phyloP scores from a whole-genome alignment of 2,113 vertebrate species.

The Setophaga kirtlandii region DNA sequence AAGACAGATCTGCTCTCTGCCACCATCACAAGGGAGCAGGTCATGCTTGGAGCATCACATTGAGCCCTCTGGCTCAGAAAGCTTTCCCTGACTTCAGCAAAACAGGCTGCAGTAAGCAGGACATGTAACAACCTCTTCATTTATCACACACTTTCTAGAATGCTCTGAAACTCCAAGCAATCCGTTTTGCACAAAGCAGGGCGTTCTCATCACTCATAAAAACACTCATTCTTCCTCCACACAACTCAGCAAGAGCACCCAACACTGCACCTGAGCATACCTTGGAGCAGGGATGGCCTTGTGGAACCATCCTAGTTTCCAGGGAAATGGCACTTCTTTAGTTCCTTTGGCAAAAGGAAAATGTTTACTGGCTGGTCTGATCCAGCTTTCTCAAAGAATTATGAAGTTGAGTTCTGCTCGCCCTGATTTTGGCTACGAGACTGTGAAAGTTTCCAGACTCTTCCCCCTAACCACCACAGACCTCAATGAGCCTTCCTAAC shows the following conservation, averaged over 20 bases:
- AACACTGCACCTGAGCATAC: not conserved
- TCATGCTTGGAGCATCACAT: not conserved
- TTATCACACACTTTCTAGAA: not conserved
- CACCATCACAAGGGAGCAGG: not conserved
- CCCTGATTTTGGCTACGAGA: not conserved
- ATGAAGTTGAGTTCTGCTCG: not conserved
- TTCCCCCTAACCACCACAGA: not conserved
- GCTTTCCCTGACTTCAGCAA: slow-evolving; percentile 20
- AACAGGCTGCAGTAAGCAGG: not conserved
- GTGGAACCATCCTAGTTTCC: not conserved
- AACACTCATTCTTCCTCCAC: not conserved
- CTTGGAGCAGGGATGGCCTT: not conserved
- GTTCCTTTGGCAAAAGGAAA: not conserved
- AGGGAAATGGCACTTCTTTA: not conserved
- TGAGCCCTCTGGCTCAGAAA: not conserved
- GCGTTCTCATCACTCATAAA: not conserved
- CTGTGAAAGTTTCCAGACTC: not conserved
- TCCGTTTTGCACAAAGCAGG: not conserved
- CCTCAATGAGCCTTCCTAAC: not conserved
- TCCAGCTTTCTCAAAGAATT: not conserved
- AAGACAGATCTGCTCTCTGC: not conserved
- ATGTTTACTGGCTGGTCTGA: not conserved
- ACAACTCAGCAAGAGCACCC: not conserved
- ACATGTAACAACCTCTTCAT: not conserved
- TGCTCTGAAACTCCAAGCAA: not conserved